These are phyloP conservation scores for Lacanobia oleracea DNA, from an alignment of 2,888 invertebrate species.

Conservation along the genomic window DNA sequence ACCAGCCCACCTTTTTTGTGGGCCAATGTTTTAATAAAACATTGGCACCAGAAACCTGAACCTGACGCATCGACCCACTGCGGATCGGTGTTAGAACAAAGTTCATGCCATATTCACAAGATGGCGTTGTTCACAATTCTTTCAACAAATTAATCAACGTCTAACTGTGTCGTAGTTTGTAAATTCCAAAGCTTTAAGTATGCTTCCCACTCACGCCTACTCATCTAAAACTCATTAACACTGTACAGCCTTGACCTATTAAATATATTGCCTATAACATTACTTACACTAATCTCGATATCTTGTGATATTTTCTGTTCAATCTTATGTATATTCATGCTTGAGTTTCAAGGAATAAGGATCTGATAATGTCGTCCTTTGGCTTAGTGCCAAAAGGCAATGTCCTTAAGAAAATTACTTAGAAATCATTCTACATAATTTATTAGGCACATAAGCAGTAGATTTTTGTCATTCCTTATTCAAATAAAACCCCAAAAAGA, in stretches of 20 bases:
- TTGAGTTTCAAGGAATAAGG: constrained; percentile 2
- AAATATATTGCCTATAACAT: constrained; percentile 16
- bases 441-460: constrained; percentile 1
- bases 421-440: constrained; percentile 2
- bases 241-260: constrained; percentile 67
- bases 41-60: not conserved
- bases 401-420: constrained; percentile 6
- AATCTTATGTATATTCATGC: not conserved
- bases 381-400: constrained; percentile 8
- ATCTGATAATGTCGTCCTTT: not conserved
- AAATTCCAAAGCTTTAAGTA: constrained; percentile 48
- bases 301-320: not conserved
- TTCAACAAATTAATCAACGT: not conserved
- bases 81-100: not conserved
- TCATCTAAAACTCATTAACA: constrained; percentile 41
- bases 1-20: too few relatives aligned
- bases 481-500: constrained; percentile 43
- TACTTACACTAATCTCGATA: not conserved
- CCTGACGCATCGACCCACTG: not conserved
- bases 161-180: constrained; percentile 17
- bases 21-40: too few relatives aligned
- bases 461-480: not conserved
- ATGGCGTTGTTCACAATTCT: constrained; percentile 43
- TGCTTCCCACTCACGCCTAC: constrained; percentile 59
- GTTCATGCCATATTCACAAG: constrained; percentile 22